Evolutionary conservation across 2,113 vertebrate genomes (phyloP), one percentile per base, ranked within the genome.

Genomic region (Otolemur garnettii): DNA sequence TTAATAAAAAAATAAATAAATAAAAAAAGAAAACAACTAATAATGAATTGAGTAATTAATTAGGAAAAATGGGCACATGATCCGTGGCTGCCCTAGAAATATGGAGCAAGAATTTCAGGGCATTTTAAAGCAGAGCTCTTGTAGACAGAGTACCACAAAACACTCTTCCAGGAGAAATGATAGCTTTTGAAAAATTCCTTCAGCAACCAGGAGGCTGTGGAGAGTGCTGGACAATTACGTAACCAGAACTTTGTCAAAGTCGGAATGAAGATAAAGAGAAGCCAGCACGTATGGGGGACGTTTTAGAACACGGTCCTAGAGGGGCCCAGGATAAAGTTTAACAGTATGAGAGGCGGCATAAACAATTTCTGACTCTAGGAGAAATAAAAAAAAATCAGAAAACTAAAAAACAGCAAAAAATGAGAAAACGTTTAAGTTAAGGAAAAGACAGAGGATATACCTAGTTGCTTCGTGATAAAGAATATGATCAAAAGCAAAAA

Each of bases 11-110:
- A 38, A 38, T 3, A 38, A 38, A 38, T 38, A 38, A 38, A 38
- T 38, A 38, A 38, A 38, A 38, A 38, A 99, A 99, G 96, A 98
- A 98, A 97, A 98, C 66, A 21, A 97, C 96, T 78, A 97, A 96
- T 96, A 98, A 98, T 96, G 99, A 99, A 83, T 97, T 99, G 59
- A 94, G 28, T 78, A 97, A 98, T 42, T 97, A 99, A 78, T 99
- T 99, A 75, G 99, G 98, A 96, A 99, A 98, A 98, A 98, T 98
- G 74, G 98, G 99, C 95, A 97, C 96, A 13, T 99, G 99, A 98
- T 95, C 94, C 3, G 64, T 97, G 87, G 45, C 77, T 95, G 96
- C 92, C 35, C 38, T 97, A 93, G 75, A 94, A 59, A 97, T 96
- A 59, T 90, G 78, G 97, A 97, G 90, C 60, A 50, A 50, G 45